Percentiles rank a stretch among this genome's conserved stretches.
Conservation (phyloP, 2,888 invertebrate genomes). For the Dione vanillae region DNA sequence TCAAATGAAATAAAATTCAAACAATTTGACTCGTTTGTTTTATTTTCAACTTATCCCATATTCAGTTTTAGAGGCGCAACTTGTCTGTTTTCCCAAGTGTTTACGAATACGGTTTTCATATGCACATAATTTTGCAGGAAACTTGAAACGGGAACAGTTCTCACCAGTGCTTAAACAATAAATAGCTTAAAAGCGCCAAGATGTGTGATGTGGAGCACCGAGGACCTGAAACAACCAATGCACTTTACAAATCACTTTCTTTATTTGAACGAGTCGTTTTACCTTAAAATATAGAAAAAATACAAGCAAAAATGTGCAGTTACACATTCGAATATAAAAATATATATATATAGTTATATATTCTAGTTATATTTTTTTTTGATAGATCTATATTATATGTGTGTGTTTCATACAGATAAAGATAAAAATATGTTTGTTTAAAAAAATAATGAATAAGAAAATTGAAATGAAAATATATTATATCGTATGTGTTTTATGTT, state of each 20-base stretch:
- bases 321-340: too few species aligned
- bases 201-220: constrained; percentile 60
- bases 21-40: constrained; percentile 1
- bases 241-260: constrained; percentile 30
- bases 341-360: too few species aligned
- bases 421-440: too few species aligned
- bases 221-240: constrained; percentile 58
- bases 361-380: too few species aligned
- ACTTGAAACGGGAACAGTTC: constrained; percentile 47
- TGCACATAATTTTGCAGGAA: constrained; percentile 43
- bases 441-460: too few species aligned
- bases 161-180: constrained; percentile 70
- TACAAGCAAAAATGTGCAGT: too few species aligned
- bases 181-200: constrained; percentile 62
- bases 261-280: constrained; percentile 29
- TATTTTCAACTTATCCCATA: constrained; percentile 20
- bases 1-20: neutral
- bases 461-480: too few species aligned
- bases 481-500: too few species aligned
- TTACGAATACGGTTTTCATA: constrained; percentile 36
- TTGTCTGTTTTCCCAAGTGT: constrained; percentile 36
- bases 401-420: too few species aligned
- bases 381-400: too few species aligned
- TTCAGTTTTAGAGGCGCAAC: constrained; percentile 31
- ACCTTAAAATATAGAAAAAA: too few species aligned